These are phyloP conservation scores for Calypte anna DNA, from an alignment of 2,113 vertebrate genomes.

Conservation along the genomic window DNA sequence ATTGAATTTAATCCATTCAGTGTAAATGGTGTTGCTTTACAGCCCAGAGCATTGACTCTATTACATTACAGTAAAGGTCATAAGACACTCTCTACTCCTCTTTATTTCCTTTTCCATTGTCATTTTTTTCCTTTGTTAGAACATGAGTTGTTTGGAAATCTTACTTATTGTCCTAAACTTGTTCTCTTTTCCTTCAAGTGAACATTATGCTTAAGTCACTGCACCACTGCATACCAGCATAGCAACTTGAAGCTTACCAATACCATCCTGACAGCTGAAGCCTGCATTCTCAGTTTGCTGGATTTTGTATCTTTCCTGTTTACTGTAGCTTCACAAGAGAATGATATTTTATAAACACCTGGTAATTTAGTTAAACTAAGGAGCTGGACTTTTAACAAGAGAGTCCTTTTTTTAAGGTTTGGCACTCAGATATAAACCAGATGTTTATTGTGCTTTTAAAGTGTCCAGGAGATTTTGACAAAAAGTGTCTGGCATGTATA, in stretches of 20 bases:
- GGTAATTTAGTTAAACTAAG: constrained; percentile 71
- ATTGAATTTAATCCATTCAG: neutral
- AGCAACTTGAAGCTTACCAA: neutral
- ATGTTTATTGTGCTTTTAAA: constrained; percentile 59
- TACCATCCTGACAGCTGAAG: neutral
- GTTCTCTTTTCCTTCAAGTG: neutral
- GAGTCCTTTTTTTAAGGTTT: constrained; percentile 39
- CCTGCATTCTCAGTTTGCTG: neutral
- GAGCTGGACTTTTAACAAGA: constrained; percentile 65
- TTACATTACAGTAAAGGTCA: neutral
- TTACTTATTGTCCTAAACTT: neutral
- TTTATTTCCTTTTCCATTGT: neutral
- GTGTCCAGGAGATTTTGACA: constrained; percentile 38
- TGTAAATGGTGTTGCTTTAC: neutral
- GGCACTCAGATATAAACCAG: constrained; percentile 65
- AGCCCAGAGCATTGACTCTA: neutral
- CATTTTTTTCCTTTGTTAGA: neutral
- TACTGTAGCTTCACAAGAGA: constrained; percentile 63
- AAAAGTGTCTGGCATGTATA: constrained; percentile 61
- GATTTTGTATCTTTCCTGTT: constrained; percentile 34
- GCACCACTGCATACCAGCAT: neutral
- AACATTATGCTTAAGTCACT: neutral
- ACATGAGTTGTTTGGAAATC: neutral
- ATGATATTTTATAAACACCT: constrained; percentile 73
- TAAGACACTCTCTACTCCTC: neutral